Percentiles rank a stretch among this genome's conserved stretches.
These are phyloP conservation scores for Bambusicola thoracicus DNA, from an alignment of 2,113 vertebrate species.

Conservation along the genomic window DNA sequence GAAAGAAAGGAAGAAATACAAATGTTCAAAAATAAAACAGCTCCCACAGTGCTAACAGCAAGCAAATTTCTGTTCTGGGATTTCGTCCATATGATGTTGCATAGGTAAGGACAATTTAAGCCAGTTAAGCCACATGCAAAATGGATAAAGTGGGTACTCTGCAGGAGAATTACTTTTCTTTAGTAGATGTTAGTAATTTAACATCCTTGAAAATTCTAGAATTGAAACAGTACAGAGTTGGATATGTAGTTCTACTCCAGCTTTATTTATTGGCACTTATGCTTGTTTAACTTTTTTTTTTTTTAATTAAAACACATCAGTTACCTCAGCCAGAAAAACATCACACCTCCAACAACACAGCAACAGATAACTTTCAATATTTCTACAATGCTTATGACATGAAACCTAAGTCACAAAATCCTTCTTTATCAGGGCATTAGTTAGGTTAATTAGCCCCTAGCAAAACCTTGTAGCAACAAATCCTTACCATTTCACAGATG, in stretches of 20 bases:
- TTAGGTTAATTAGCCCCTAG: background rate
- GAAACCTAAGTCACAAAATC: background rate
- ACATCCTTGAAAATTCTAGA: background rate
- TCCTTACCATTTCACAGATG: background rate
- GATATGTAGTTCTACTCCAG: background rate
- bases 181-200: background rate
- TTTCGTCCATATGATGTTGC: background rate
- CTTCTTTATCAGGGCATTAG: background rate
- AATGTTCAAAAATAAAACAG: background rate
- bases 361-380: background rate
- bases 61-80: background rate
- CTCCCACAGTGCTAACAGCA: background rate
- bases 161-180: background rate
- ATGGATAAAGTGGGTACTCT: background rate
- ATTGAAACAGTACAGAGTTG: background rate
- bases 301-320: background rate
- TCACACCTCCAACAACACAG: background rate
- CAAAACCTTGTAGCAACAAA: background rate
- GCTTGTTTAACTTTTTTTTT: background rate
- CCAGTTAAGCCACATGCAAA: background rate
- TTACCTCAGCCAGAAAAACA: background rate
- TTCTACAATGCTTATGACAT: rapidly evolving
- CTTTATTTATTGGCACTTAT: background rate
- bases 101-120: background rate
- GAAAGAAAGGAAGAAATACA: background rate